These are phyloP conservation scores for Apus apus DNA, from an alignment of 2,113 vertebrate genomes.

Conservation along the genomic window DNA sequence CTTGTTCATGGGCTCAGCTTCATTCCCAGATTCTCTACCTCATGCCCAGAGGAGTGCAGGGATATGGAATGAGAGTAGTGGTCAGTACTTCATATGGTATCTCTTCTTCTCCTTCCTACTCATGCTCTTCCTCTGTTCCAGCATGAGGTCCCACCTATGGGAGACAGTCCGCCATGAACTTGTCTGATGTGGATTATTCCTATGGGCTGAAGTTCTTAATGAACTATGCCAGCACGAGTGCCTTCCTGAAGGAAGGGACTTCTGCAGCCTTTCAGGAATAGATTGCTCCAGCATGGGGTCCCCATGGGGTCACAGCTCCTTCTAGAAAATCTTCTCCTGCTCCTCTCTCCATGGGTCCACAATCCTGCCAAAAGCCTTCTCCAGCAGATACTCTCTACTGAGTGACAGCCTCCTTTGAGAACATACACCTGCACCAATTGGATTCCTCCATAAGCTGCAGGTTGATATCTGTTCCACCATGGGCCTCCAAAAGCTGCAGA, in stretches of 20 bases:
- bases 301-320: not conserved
- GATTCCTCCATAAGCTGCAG: not conserved
- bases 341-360: not conserved
- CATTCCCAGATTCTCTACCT: not conserved
- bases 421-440: fast-evolving
- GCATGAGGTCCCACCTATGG: fast-evolving
- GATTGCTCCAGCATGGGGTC: fast-evolving
- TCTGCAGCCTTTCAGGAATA: not conserved
- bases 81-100: fast-evolving
- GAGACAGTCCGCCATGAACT: not conserved
- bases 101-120: not conserved
- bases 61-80: fast-evolving
- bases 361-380: not conserved
- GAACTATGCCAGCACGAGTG: not conserved
- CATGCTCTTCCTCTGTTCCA: not conserved
- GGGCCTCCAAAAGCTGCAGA: not conserved
- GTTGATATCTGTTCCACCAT: not conserved
- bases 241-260: not conserved
- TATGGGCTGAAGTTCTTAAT: not conserved
- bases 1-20: not conserved
- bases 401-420: not conserved
- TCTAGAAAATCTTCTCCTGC: not conserved
- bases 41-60: fast-evolving
- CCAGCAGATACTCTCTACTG: fast-evolving
- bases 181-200: not conserved